A percentile compares a stretch with the other conserved stretches of the same genome.
phyloP scores from a whole-genome alignment of 2,888 invertebrate species.

The Protodeltote pygarga region DNA sequence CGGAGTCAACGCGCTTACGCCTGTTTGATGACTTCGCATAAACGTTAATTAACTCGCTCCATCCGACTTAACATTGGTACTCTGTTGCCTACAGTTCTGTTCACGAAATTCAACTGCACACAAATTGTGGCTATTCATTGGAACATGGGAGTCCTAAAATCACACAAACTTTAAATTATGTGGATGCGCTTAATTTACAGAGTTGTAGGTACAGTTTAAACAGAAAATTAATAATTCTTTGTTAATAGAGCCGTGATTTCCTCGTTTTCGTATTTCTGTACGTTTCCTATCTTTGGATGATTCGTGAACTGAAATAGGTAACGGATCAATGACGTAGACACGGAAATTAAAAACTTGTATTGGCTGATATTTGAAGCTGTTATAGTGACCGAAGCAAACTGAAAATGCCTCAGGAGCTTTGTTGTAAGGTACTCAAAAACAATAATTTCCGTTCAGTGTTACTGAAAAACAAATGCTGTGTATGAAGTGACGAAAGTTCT shows the following conservation, averaged over 20 bases:
- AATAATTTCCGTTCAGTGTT: slow-evolving; percentile 37
- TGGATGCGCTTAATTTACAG: too few species aligned
- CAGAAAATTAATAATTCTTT: slow-evolving; percentile 49
- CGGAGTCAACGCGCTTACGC: slow-evolving; percentile 56
- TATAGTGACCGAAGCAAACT: slow-evolving; percentile 54
- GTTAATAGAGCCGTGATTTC: slow-evolving; percentile 59
- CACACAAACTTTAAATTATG: slow-evolving; percentile 3
- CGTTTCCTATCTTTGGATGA: slow-evolving; percentile 62
- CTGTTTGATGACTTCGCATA: slow-evolving; percentile 73
- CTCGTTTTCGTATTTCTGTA: slow-evolving; percentile 56
- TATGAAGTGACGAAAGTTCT: slow-evolving; percentile 16
- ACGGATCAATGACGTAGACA: slow-evolving; percentile 70
- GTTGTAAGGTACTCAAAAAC: slow-evolving; percentile 38
- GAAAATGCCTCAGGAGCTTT: slow-evolving; percentile 44
- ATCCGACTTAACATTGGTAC: slow-evolving; percentile 59
- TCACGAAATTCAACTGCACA: slow-evolving; percentile 39
- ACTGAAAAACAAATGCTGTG: slow-evolving; percentile 17
- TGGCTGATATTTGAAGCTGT: slow-evolving; percentile 58
- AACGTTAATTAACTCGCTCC: slow-evolving; percentile 75
- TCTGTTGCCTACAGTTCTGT: slow-evolving; percentile 41
- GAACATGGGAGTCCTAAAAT: slow-evolving; percentile 15
- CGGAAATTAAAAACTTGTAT: slow-evolving; percentile 78
- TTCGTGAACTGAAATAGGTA: slow-evolving; percentile 71
- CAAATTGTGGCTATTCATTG: slow-evolving; percentile 21
- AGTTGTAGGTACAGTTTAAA: slow-evolving; percentile 18